Conservation (phyloP, 2,888 invertebrate species). For the Synergus itoensis region DNA sequence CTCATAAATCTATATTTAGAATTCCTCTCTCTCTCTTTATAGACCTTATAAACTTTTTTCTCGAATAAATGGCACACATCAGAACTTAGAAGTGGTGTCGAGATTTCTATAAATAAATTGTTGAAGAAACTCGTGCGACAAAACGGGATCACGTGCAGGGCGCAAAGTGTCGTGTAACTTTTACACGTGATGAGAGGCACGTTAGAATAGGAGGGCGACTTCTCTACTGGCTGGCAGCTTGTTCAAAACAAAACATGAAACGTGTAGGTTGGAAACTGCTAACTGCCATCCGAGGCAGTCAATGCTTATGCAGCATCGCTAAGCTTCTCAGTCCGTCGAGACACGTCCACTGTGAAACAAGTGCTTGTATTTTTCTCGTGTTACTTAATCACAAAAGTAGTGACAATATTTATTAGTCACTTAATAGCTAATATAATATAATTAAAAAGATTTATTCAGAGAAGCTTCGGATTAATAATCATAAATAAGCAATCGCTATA, state of each 20-base stretch:
- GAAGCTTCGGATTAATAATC: not conserved
- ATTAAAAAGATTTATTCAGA: not conserved
- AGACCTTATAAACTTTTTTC: not conserved
- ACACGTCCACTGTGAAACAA: slow-evolving; percentile 54
- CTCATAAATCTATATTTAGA: not conserved
- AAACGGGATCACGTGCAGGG: slow-evolving; percentile 69
- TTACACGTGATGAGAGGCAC: slow-evolving; percentile 66
- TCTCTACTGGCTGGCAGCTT: slow-evolving; percentile 14
- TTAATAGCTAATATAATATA: not conserved
- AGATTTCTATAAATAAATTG: slow-evolving; percentile 31
- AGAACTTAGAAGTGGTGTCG: not conserved
- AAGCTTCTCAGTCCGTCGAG: slow-evolving; percentile 61
- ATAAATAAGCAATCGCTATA: rapidly evolving
- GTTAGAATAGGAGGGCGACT: slow-evolving; percentile 50
- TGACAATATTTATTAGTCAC: not conserved
- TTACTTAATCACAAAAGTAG: not conserved
- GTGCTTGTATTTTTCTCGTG: slow-evolving; percentile 34
- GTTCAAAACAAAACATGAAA: slow-evolving; percentile 26
- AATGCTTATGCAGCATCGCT: slow-evolving; percentile 50
- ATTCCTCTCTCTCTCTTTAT: not conserved
- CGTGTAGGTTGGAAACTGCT: slow-evolving; percentile 53
- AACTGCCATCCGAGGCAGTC: slow-evolving; percentile 60
- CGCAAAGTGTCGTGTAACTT: slow-evolving; percentile 62
- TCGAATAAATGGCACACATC: not conserved
- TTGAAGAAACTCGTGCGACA: slow-evolving; percentile 44